Evolutionary conservation across 2,797 vertebrate genomes (phyloP).

Genomic region (Tangara arthus): DNA sequence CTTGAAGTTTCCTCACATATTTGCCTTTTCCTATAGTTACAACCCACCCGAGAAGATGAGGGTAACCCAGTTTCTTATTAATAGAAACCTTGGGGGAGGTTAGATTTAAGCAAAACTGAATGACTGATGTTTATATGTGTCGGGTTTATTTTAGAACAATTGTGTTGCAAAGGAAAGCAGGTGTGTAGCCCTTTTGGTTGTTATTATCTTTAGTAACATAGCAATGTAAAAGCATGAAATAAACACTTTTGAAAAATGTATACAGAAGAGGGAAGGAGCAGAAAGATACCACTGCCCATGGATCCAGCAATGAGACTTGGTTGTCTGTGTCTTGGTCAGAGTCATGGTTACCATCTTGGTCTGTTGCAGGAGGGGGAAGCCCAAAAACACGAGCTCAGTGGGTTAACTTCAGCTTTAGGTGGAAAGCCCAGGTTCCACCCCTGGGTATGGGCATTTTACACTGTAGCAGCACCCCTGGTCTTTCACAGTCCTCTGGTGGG

Average conservation of each 20-base stretch:
- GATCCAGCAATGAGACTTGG: not conserved
- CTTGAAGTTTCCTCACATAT: not conserved
- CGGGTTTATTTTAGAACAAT: not conserved
- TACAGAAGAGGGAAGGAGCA: not conserved
- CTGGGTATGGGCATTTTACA: not conserved
- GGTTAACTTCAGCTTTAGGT: not conserved
- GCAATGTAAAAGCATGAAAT: not conserved
- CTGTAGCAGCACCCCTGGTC: accelerated
- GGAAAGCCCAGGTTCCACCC: not conserved
- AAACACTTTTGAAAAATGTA: not conserved
- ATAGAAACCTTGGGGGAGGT: not conserved
- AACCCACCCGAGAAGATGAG: not conserved
- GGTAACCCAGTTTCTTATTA: not conserved
- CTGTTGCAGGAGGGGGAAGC: no score
- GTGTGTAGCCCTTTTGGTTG: not conserved
- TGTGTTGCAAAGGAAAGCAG: not conserved
- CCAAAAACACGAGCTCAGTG: not conserved
- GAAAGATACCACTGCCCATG: not conserved
- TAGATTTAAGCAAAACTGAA: not conserved
- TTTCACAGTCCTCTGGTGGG: not conserved
- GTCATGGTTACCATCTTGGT: accelerated
- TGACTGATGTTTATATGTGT: not conserved
- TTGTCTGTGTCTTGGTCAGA: not conserved
- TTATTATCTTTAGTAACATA: not conserved
- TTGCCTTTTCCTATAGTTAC: not conserved